Base-by-base conservation (phyloP, 2,113 vertebrate genomes). In the Pontoporia blainvillei region DNA sequence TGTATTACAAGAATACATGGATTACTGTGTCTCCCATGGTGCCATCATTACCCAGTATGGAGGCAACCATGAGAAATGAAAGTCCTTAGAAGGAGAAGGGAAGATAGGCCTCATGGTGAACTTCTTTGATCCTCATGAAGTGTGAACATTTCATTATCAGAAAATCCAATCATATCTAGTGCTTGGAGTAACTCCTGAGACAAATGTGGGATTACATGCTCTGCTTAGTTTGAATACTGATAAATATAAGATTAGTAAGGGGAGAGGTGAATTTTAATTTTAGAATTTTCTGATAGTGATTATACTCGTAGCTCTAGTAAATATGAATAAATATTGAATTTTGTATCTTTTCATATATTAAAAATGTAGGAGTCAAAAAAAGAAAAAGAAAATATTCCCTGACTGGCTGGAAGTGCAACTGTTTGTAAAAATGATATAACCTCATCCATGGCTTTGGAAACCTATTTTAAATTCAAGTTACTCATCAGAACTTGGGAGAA, bases 211-310 rank as follows among this genome's bases (percentile, higher is more conserved):
- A 27, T 34, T 79, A 27, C 31, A 13, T 72, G n/a, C 6, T 89
- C 23, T 89, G 36, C 21, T 94, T 89, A 79, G 31, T 89, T 59
- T 81, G 7, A 66, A 54, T 29, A 27, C 31, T 84, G 52, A 69
- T 87, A 90, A 86, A 87, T 71, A 14, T 21, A 86, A 79, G 61
- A 41, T 29, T 86, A 57, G 41, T 49, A 90, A 39, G 36, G 57
- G 29, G 44, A 86, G 18, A 79, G 41, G 0, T 95, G 62, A 89
- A 71, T 86, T 95, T 92, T 87, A 67, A 72, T 41, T 90, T 62
- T 11, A 88, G 39, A 59, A 62, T 94, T 75, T 96, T 92, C 41
- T 95, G 64, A 59, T 75, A 31, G 13, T 57, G 27, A 92, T 94
- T 92, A 39, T 90, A 46, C 27, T 95, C 83, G 4, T 91, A 92